These are phyloP conservation scores for Temnothorax nylanderi DNA, from an alignment of 1,140 invertebrate species.

Conservation along the genomic window DNA sequence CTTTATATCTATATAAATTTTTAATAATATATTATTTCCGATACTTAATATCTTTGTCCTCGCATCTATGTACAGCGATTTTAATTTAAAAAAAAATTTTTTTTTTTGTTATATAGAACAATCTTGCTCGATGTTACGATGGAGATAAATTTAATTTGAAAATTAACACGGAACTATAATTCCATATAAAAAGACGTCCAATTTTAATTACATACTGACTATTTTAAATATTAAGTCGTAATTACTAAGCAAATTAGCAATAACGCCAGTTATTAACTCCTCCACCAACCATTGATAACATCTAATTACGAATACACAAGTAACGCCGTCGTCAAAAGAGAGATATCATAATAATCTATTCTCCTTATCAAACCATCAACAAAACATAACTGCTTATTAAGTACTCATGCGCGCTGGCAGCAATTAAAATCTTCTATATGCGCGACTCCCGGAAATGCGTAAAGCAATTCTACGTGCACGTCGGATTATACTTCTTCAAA, in stretches of 20 bases:
- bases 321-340: conserved; percentile 41
- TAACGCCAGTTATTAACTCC: conserved; percentile 43
- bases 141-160: not conserved
- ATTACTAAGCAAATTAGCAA: conserved; percentile 47
- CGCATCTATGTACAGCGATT: not conserved
- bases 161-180: conserved; percentile 14
- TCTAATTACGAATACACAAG: conserved; percentile 56
- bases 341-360: conserved; percentile 44
- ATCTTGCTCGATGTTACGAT: not conserved
- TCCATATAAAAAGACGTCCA: not conserved
- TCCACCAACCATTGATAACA: conserved; percentile 44
- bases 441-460: conserved; percentile 65
- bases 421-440: conserved; percentile 71
- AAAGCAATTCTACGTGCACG: conserved; percentile 21
- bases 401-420: conserved; percentile 61
- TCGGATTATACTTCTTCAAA: not conserved
- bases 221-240: conserved; percentile 46
- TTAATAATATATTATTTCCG: not conserved
- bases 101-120: not conserved
- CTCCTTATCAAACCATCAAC: conserved; percentile 49
- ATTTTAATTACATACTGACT: conserved; percentile 33
- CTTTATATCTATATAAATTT: not conserved
- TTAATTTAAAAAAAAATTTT: too few relatives aligned
- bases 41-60: not conserved
- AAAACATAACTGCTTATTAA: conserved; percentile 75